Evolutionary conservation across 2,888 invertebrate species (phyloP).

Genomic region (Cephus spinipes): DNA sequence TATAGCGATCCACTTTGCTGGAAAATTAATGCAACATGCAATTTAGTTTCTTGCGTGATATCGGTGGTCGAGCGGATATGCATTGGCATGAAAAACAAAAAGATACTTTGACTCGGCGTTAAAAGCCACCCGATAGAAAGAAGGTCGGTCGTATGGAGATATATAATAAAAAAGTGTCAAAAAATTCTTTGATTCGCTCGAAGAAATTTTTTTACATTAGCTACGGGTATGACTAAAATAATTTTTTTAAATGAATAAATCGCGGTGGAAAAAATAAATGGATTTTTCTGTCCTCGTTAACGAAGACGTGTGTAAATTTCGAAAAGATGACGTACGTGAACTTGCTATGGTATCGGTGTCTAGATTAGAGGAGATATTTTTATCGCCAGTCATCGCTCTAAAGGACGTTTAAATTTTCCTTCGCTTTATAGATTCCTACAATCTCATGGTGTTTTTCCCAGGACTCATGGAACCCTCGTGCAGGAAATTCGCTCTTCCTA

Average conservation of each 20-base stretch:
- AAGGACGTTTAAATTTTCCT: not conserved
- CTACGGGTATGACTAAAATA: not conserved
- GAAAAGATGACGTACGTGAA: not conserved
- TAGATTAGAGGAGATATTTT: not conserved
- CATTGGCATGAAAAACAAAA: not conserved
- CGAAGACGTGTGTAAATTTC: not conserved
- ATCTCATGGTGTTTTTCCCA: slow-evolving; percentile 1
- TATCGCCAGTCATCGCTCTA: not conserved
- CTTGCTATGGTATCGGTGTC: not conserved
- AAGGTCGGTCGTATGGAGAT: not conserved
- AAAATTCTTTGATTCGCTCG: not conserved
- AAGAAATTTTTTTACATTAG: not conserved
- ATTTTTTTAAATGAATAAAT: not conserved
- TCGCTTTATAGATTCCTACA: not conserved
- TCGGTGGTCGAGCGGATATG: not conserved
- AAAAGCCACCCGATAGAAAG: not conserved
- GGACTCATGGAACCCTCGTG: not conserved
- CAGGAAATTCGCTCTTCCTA: not conserved
- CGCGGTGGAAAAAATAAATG: not conserved
- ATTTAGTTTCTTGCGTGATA: not conserved
- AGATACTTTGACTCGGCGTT: not conserved
- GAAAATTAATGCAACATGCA: not conserved
- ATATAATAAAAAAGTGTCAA: not conserved
- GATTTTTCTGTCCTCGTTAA: not conserved
- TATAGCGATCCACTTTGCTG: not conserved